Evolutionary conservation across 2,113 vertebrate species (phyloP), one percentile per base, ranked within the genome.

Genomic region (Hypocryptadius cinnamomeus): DNA sequence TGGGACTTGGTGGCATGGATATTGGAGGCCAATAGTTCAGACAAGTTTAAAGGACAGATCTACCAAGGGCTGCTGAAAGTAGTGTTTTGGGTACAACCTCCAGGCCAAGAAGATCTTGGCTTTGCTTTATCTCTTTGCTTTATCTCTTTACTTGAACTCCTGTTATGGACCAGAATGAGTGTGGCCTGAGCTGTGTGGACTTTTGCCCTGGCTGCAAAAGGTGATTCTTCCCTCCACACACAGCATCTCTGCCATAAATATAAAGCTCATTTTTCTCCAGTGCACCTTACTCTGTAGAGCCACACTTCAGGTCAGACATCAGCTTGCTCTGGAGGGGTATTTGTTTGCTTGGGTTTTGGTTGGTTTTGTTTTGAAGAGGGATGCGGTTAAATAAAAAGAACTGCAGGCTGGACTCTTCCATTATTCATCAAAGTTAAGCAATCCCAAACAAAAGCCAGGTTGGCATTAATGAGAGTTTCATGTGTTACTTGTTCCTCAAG

Each of bases 391-490:
- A 85, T 54, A 54, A 86, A 90, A 93, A 78, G 44, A 73, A 87
- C 24, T 25, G 4, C 56, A 70, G 85, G 71, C 51, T 93, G 88
- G 76, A 85, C 68, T 93, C 71, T n/a, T 93, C 63, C 39, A 89
- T 92, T 96, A 94, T 93, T 96, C 93, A 87, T 92, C 35, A 54
- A 33, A 57, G 65, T 95, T 93, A 92, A 61, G 92, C 87, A 95
- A 95, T 85, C 28, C 85, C 71, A 89, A 92, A 91, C 89, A 93
- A 93, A 90, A 89, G 42, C 42, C 81, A 94, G 87, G 91, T 56
- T 94, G 87, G 87, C 59, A 66, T 89, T 87, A 92, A 68, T 59
- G 56, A 68, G 74, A 92, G 22, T 85, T 85, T 93, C 50, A 37
- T 60, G 71, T 47, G 71, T 69, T 92, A 77, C 82, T 91, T 0